Percentiles rank a stretch among this genome's conserved stretches.
Evolutionary conservation across 2,797 vertebrate genomes (phyloP).

Genomic region (Urocyon cinereoargenteus): DNA sequence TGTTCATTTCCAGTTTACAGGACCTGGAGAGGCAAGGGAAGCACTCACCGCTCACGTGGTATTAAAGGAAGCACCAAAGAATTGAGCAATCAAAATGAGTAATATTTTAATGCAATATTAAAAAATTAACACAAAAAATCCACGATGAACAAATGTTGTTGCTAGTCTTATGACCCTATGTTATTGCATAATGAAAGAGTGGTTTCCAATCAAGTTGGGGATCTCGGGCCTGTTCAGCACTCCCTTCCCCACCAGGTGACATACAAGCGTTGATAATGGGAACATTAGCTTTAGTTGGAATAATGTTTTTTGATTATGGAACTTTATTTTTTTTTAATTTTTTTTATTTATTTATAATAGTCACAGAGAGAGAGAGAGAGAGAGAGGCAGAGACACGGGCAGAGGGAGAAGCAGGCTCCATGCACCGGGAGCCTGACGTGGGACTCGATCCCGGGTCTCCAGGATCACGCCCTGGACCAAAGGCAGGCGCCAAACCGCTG

Average conservation of each 20-base stretch:
- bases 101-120: background rate
- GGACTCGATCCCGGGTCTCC: no score
- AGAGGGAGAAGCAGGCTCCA: no score
- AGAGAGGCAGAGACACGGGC: no score
- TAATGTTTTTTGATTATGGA: background rate
- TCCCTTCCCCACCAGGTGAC: rapidly evolving
- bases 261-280: rapidly evolving
- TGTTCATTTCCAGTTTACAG: background rate
- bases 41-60: background rate
- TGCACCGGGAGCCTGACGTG: no score
- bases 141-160: background rate
- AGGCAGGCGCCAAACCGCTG: no score
- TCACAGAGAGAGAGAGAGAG: no score
- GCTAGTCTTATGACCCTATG: background rate
- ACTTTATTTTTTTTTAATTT: no score
- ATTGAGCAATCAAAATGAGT: background rate
- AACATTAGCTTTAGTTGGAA: background rate
- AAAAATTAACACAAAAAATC: background rate
- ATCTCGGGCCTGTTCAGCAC: rapidly evolving
- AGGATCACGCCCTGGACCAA: no score
- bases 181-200: no score
- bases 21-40: background rate
- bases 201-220: background rate
- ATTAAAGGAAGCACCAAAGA: background rate
- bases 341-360: no score